Evolutionary conservation across 2,113 vertebrate species (phyloP), one percentile per base, ranked within the genome.

Genomic region (Lonchura striata): DNA sequence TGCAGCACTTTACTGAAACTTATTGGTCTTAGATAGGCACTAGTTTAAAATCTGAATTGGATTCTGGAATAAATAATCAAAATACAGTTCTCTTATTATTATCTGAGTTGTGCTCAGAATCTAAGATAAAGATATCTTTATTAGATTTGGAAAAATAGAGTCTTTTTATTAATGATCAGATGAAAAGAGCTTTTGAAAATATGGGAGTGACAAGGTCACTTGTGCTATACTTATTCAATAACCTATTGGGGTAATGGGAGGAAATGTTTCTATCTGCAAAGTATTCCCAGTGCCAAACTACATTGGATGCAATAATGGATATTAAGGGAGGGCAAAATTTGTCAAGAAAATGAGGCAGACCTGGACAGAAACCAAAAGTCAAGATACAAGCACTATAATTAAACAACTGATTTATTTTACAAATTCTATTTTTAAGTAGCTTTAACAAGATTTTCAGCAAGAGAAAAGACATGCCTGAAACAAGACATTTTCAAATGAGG

Each of bases 31-130:
- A 77, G 27, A 72, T 44, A 64, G 47, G 15, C 0, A 9, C 4
- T 42, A 28, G 54, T 44, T 93, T 3, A 1, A 86, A 86, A 86
- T 94, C 39, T 37, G 20, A 92, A 86, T 19, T 86, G 41, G 30
- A 79, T 90, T 86, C 44, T 79, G 20, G 57, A 79, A 74, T 72
- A 89, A 88, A 86, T 84, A 93, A 84, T 69, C 50, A 69, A 94
- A 91, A 86, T 49, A 53, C 0, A 0, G 3, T 92, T 91, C 7
- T 47, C 27, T 89, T 80, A 30, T 42, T 92, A 44, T 60, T 91
- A 54, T 37, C 33, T 72, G 30, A 39, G 11, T 61, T 84, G 31
- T 41, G 20, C 22, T 83, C 37, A 61, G 46, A 94, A 86, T 72
- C 22, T n/a, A 57, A 89, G n/a, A 61, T 77, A 53, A 93, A 81